A percentile compares a stretch with the other conserved stretches of the same genome.
These are phyloP conservation scores for Squalus acanthias DNA, from an alignment of 2,797 vertebrate genomes.

Conservation along the genomic window DNA sequence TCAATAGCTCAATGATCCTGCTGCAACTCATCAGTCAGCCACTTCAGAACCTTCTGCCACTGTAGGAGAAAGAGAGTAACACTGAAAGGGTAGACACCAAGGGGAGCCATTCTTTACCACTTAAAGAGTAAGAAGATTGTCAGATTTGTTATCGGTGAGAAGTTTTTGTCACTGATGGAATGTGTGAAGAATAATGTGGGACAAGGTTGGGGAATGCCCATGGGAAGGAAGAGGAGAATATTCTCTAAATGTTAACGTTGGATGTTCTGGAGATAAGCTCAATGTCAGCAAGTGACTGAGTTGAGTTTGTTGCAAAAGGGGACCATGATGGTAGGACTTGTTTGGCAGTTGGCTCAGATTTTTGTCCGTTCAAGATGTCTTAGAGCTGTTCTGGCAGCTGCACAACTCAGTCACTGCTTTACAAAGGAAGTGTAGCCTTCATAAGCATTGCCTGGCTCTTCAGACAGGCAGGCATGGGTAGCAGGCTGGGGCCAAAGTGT, in stretches of 20 bases:
- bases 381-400: background rate
- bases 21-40: background rate
- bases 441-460: background rate
- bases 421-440: background rate
- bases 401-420: background rate
- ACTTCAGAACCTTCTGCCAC: background rate
- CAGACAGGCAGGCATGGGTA: background rate
- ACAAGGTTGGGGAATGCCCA: background rate
- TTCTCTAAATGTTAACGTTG: background rate
- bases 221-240: background rate
- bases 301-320: background rate
- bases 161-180: background rate
- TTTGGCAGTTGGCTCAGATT: background rate
- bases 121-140: background rate
- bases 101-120: background rate
- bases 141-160: background rate
- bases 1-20: background rate
- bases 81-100: background rate
- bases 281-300: background rate
- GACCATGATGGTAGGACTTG: background rate
- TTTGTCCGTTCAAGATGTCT: background rate
- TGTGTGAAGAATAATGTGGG: background rate
- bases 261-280: background rate
- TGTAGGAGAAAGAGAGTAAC: background rate
- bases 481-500: background rate